Evolutionary conservation across 2,888 invertebrate genomes (phyloP), one percentile per base, ranked within the genome.

Genomic region (Stomorhina lunata): DNA sequence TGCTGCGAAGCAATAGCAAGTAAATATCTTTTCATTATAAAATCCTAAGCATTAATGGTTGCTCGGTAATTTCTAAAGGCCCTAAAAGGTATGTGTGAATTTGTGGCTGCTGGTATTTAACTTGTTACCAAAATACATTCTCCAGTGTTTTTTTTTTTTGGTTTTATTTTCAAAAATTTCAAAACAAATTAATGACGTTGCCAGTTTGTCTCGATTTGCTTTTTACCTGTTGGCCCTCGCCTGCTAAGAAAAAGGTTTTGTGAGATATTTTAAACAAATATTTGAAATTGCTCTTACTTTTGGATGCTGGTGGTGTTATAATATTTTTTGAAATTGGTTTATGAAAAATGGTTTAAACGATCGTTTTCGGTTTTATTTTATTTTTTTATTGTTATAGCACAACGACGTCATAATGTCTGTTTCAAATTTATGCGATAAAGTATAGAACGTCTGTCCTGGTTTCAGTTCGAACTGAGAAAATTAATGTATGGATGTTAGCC

Each of bases 171-270:
- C 20, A 59, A 29, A 6, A 27, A 22, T 2, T 32, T 53, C 15
- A 4, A 29, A 55, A 17, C 34, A 34, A 81, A 50, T 85, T 87
- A 87, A 88, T 87, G 87, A 86, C 85, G 87, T 73, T 87, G 88
- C 89, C 88, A 87, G 88, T 86, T 87, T 85, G 88, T 88, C 88
- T 88, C 88, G 27, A 76, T 76, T 82, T n/a, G n/a, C n/a, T 82
- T 53, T 82, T 71, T 80, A 55, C 43, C 84, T 80, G 65, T n/a
- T n/a, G n/a, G n/a, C n/a, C n/a, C n/a, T n/a, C n/a, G n/a, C 37
- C 81, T 84, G 73, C 63, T 87, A 85, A 86, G 86, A 85, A 85
- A 84, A 22, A 50, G 43, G 4, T 34, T 34, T 6, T 22, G 48
- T 29, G 22, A 17, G n/a, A 34, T 10, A 40, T 55, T 55, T 55